Conservation (phyloP, 2,797 vertebrate species). For the Thamnophis elegans region DNA sequence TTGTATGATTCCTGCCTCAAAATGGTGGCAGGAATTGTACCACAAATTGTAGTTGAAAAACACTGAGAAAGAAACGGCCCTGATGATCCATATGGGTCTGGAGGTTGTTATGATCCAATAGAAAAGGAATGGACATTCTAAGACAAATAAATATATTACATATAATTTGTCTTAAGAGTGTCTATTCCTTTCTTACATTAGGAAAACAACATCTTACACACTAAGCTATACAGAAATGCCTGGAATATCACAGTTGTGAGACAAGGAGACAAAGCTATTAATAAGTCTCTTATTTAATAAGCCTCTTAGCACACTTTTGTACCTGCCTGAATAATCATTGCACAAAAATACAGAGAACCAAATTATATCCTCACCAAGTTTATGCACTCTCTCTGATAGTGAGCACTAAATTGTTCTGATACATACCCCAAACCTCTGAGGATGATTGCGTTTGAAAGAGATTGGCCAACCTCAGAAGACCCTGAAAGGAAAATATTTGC, state of each 20-base stretch:
- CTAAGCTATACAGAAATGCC: background rate
- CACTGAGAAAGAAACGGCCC: background rate
- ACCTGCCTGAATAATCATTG: background rate
- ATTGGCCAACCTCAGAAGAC: conserved; percentile 78
- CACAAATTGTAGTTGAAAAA: background rate
- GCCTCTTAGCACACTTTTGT: background rate
- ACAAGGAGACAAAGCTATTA: background rate
- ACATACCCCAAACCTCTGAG: conserved; percentile 86
- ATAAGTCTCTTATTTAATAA: background rate
- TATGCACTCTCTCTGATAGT: background rate
- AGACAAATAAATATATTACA: background rate
- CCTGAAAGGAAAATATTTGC: conserved; percentile 67
- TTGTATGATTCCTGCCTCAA: background rate
- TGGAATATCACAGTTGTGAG: background rate
- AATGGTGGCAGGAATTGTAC: background rate
- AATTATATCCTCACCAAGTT: background rate
- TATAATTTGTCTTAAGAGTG: background rate
- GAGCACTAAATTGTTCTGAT: background rate
- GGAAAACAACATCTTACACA: background rate
- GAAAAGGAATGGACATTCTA: background rate
- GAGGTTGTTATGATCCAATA: background rate
- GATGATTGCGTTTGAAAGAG: conserved; percentile 70
- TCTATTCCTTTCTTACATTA: background rate
- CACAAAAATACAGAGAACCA: background rate
- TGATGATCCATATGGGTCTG: background rate